These are phyloP conservation scores for Zaprionus obscuricornis DNA, from an alignment of 2,888 invertebrate species.

Conservation along the genomic window DNA sequence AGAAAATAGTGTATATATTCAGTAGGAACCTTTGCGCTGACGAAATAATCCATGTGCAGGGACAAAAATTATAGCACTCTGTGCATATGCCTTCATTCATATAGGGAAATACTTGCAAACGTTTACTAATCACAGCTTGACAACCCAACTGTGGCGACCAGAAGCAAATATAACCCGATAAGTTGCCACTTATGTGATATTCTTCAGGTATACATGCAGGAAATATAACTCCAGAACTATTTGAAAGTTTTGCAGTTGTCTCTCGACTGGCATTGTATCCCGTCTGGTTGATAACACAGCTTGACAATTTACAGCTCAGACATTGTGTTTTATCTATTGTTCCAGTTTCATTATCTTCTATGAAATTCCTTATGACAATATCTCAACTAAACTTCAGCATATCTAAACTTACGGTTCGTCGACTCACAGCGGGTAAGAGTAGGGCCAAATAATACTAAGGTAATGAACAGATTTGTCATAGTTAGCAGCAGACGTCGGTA, in stretches of 20 bases:
- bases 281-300: neutral
- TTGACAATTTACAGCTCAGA: no score
- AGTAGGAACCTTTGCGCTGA: no score
- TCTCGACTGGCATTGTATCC: neutral
- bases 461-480: no score
- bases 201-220: neutral
- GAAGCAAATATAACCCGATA: slow-evolving; percentile 11
- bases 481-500: no score
- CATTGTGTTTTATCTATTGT: neutral
- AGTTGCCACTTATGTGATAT: slow-evolving; percentile 7
- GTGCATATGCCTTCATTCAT: slow-evolving; percentile 3
- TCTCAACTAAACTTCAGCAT: no score
- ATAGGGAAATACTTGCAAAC: no score
- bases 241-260: neutral
- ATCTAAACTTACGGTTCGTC: no score
- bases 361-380: no score
- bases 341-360: no score
- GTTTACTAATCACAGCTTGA: neutral
- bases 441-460: no score
- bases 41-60: slow-evolving; percentile 4
- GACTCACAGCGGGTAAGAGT: no score
- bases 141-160: slow-evolving; percentile 6
- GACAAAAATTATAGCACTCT: slow-evolving; percentile 1
- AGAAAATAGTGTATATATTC: neutral
- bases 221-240: neutral